phyloP scores from a whole-genome alignment of 2,888 invertebrate species.

The Hymenopus coronatus region DNA sequence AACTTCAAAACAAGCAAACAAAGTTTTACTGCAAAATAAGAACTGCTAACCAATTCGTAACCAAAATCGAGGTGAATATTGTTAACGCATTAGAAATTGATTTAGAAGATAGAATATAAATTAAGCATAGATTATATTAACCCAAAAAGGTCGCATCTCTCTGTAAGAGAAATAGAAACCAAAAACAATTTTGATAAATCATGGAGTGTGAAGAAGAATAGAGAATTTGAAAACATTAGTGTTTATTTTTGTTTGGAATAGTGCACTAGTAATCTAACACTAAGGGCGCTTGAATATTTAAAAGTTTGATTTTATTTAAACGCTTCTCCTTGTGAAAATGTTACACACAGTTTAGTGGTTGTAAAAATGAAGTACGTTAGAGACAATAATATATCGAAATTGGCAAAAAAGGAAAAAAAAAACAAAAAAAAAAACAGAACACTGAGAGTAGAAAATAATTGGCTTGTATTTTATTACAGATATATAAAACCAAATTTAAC shows the following conservation, averaged over 20 bases:
- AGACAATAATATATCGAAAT: too few species aligned
- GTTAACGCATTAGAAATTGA: background rate
- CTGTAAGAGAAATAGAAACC: background rate
- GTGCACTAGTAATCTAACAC: background rate
- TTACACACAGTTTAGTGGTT: too few species aligned
- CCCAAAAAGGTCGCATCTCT: background rate
- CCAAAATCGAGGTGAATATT: background rate
- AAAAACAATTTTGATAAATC: background rate
- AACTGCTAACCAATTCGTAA: background rate
- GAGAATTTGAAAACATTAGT: background rate
- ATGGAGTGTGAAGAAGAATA: background rate
- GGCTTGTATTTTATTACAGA: too few species aligned
- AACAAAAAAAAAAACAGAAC: too few species aligned
- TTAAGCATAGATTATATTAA: background rate
- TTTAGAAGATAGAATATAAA: background rate
- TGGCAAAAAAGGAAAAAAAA: too few species aligned
- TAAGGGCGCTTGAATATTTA: background rate
- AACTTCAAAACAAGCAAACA: background rate
- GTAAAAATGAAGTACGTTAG: too few species aligned
- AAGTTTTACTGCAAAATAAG: background rate
- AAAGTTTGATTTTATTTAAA: background rate
- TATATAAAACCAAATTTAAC: too few species aligned
- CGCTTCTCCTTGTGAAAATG: too few species aligned
- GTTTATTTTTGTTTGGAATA: background rate
- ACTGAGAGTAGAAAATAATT: too few species aligned